Evolutionary conservation across 2,797 vertebrate species (phyloP).

Genomic region (Coilia nasus): DNA sequence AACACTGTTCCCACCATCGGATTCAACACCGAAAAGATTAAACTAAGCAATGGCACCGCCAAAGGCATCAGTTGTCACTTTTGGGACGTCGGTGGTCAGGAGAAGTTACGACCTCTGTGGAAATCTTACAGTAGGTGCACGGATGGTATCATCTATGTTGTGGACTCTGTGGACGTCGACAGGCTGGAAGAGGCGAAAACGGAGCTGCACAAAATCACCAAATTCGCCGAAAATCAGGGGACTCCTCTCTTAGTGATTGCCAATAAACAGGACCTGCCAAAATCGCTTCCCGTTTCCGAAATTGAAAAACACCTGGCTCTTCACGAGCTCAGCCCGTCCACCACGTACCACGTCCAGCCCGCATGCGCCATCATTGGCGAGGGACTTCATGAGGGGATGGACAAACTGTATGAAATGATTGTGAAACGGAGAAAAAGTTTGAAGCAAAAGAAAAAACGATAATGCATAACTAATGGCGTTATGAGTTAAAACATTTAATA

Average conservation of each 20-base stretch:
- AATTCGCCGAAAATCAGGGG: constrained; percentile 87
- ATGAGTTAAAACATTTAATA: constrained; percentile 27
- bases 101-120: constrained; percentile 87
- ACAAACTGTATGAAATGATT: constrained; percentile 91
- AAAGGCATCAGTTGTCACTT: constrained; percentile 90
- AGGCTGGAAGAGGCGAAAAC: constrained; percentile 85
- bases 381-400: constrained; percentile 88
- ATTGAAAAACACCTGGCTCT: constrained; percentile 86
- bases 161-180: constrained; percentile 88
- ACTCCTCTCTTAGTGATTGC: constrained; percentile 86
- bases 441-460: constrained; percentile 87
- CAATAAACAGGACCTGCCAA: constrained; percentile 89
- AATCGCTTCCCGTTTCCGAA: constrained; percentile 81
- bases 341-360: constrained; percentile 85
- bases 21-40: constrained; percentile 87
- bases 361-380: constrained; percentile 89
- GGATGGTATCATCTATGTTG: constrained; percentile 88
- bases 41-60: constrained; percentile 82
- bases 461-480: constrained; percentile 47
- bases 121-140: constrained; percentile 88
- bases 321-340: constrained; percentile 82
- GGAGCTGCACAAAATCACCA: constrained; percentile 87
- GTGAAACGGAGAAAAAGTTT: constrained; percentile 84
- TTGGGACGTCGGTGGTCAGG: constrained; percentile 88
- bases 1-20: constrained; percentile 90